Evolutionary conservation across 2,797 vertebrate species (phyloP).

Genomic region (Acanthurus lineatus): DNA sequence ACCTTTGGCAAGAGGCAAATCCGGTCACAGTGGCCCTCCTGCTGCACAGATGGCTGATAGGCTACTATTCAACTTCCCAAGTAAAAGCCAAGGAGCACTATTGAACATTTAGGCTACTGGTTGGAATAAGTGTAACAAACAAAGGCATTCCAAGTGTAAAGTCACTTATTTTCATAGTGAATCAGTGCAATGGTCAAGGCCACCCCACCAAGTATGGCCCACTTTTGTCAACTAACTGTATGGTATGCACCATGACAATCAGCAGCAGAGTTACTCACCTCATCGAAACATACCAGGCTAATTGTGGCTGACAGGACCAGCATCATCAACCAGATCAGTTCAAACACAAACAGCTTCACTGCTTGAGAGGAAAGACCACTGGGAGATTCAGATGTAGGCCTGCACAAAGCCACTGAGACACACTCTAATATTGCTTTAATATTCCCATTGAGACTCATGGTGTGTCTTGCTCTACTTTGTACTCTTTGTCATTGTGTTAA

Average conservation of each 20-base stretch:
- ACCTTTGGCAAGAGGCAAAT: too few species aligned
- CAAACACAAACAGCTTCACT: slow-evolving; percentile 36
- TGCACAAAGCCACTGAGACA: slow-evolving; percentile 7
- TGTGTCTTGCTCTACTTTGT: slow-evolving; percentile 29
- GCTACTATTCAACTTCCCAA: too few species aligned
- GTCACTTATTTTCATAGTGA: too few species aligned
- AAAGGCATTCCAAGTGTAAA: too few species aligned
- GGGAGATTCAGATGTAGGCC: background rate
- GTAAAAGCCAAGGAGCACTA: too few species aligned
- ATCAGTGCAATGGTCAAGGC: too few species aligned
- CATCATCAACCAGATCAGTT: slow-evolving; percentile 32
- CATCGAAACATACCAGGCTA: slow-evolving; percentile 54
- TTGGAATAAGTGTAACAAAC: too few species aligned
- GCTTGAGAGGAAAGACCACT: slow-evolving; percentile 5
- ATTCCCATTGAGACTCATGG: slow-evolving; percentile 1
- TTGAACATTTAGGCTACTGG: too few species aligned
- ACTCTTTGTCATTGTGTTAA: background rate
- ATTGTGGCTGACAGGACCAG: slow-evolving; percentile 59
- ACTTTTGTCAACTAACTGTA: slow-evolving; percentile 16
- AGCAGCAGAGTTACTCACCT: slow-evolving; percentile 44
- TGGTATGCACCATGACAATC: slow-evolving; percentile 28
- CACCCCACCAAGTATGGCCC: background rate
- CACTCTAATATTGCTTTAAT: slow-evolving; percentile 19
- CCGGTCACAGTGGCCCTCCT: too few species aligned
- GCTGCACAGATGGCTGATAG: too few species aligned